These are phyloP conservation scores for Balaeniceps rex DNA, from an alignment of 2,113 vertebrate species.

Conservation along the genomic window DNA sequence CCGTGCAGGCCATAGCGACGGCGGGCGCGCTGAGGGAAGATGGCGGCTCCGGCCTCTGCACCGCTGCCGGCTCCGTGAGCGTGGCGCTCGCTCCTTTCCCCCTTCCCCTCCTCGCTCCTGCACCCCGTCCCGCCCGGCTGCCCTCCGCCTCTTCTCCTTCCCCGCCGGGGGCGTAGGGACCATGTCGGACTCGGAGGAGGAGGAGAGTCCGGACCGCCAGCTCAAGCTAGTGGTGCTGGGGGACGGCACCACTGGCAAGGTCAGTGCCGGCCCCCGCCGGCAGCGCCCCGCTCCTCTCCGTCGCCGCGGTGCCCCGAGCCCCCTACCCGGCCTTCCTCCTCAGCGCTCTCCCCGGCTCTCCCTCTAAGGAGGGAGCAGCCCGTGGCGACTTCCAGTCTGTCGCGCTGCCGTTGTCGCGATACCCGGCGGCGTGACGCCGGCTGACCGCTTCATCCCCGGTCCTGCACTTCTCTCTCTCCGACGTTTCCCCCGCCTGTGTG, in stretches of 20 bases:
- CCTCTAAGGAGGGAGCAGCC: neutral
- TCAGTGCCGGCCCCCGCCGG: constrained; percentile 67
- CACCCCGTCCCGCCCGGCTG: neutral
- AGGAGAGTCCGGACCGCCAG: constrained; percentile 91
- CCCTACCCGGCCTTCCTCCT: neutral
- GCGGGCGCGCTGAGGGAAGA: constrained; percentile 65
- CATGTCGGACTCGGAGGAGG: constrained; percentile 98
- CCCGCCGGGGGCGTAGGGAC: neutral
- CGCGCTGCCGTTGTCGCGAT: neutral
- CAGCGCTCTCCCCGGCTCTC: neutral
- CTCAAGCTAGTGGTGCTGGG: constrained; percentile 94
- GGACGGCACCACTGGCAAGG: constrained; percentile 97
- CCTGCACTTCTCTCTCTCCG: neutral
- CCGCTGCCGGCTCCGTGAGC: neutral
- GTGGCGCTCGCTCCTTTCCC: neutral
- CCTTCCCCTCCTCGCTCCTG: neutral
- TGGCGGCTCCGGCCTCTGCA: constrained; percentile 61
- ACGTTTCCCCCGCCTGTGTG: neutral
- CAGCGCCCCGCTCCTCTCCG: neutral
- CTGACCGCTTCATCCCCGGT: too few relatives aligned
- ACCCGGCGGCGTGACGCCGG: neutral
- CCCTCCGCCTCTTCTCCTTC: neutral
- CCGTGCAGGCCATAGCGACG: neutral
- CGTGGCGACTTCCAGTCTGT: too few relatives aligned
- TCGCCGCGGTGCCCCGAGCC: neutral